Percentiles rank a stretch among this genome's conserved stretches.
phyloP scores from a whole-genome alignment of 2,888 invertebrate genomes.

The Piscicola geometra region DNA sequence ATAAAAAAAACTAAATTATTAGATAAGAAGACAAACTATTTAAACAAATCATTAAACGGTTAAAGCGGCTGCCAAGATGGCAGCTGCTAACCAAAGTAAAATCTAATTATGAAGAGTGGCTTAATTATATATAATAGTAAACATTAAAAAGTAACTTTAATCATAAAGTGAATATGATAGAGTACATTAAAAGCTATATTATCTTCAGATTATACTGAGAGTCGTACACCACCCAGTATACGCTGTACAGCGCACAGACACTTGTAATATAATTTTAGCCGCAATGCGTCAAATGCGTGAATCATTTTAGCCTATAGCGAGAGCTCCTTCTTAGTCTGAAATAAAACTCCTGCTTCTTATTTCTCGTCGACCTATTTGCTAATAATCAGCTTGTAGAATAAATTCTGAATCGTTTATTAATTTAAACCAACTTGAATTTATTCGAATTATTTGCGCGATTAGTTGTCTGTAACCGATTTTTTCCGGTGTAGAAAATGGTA shows the following conservation, averaged over 20 bases:
- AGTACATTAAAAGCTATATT: too few relatives aligned
- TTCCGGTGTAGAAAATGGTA: background rate
- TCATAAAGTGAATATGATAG: too few relatives aligned
- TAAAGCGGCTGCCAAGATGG: too few relatives aligned
- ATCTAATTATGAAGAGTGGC: too few relatives aligned
- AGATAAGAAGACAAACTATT: too few relatives aligned
- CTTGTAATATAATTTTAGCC: slow-evolving; percentile 25
- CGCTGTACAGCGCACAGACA: background rate
- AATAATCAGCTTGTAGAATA: background rate
- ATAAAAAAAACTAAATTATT: too few relatives aligned
- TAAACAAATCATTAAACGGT: too few relatives aligned
- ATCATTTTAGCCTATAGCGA: slow-evolving; percentile 22
- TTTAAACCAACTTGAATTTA: background rate
- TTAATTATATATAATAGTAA: too few relatives aligned
- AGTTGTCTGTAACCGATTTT: slow-evolving; percentile 12
- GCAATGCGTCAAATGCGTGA: slow-evolving; percentile 35
- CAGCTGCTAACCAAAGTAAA: too few relatives aligned
- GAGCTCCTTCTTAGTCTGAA: background rate
- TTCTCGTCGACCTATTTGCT: background rate
- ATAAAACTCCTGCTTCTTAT: background rate
- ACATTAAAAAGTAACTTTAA: too few relatives aligned
- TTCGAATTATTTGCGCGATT: slow-evolving; percentile 8
- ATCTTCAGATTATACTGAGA: too few relatives aligned
- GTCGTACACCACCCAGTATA: too few relatives aligned
- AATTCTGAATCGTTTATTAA: background rate